Conservation (phyloP, 2,113 vertebrate species). For the Egretta garzetta region DNA sequence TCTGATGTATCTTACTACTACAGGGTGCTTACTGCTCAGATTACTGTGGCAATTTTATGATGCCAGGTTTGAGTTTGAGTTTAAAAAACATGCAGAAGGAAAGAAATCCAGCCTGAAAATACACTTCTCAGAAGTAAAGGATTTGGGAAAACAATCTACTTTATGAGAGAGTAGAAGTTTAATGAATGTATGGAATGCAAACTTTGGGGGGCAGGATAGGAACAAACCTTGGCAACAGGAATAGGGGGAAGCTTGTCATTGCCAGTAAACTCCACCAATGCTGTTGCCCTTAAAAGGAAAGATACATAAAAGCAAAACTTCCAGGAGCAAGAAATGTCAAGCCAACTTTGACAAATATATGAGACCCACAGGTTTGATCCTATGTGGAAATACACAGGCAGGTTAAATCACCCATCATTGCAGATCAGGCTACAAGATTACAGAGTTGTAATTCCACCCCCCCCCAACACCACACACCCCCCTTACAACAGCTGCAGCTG, state of each 20-base stretch:
- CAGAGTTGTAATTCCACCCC: background rate
- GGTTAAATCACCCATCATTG: background rate
- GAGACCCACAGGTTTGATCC: background rate
- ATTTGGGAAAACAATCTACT: background rate
- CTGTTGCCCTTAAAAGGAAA: background rate
- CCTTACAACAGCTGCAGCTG: background rate
- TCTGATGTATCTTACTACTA: background rate
- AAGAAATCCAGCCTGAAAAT: background rate
- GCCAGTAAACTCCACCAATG: background rate
- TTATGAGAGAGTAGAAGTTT: background rate
- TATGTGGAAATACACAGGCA: background rate
- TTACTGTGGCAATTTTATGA: background rate
- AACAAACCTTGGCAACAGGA: background rate
- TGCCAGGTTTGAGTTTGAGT: background rate
- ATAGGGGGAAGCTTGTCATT: background rate
- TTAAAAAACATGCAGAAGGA: background rate
- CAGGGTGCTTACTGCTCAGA: background rate
- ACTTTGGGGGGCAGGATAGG: background rate
- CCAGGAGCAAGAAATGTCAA: background rate
- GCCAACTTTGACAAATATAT: background rate
- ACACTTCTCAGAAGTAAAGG: background rate
- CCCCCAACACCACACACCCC: background rate
- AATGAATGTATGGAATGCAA: conserved; percentile 2
- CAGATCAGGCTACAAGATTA: background rate
- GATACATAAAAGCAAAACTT: background rate